Evolutionary conservation across 2,797 vertebrate species (phyloP).

Genomic region (Megalops cyprinoides): DNA sequence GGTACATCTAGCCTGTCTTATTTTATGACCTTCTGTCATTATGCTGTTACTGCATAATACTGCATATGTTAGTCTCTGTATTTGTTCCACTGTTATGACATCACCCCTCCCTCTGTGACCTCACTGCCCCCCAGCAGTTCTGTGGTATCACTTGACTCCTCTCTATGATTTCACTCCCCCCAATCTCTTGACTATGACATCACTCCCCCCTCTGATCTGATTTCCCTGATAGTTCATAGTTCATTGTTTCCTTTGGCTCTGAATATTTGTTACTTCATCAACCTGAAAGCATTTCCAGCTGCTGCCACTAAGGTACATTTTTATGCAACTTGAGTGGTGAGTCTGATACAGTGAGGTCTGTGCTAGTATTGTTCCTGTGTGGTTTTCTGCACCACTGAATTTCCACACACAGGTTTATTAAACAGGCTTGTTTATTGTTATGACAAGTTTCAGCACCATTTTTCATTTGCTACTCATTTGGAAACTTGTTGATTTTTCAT

Average conservation of each 20-base stretch:
- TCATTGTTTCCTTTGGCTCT: not conserved
- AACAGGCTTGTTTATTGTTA: no score
- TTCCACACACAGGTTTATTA: no score
- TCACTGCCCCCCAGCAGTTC: slow-evolving; percentile 16
- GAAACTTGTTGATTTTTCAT: no score
- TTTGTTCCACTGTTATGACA: no score
- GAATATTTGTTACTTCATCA: slow-evolving; percentile 12
- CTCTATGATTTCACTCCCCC: not conserved
- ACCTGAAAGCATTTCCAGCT: slow-evolving; percentile 30
- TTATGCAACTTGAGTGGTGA: not conserved
- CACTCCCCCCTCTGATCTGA: not conserved
- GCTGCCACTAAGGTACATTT: not conserved
- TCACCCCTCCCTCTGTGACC: slow-evolving; percentile 29
- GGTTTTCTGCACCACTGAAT: no score
- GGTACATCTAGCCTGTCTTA: slow-evolving; percentile 73
- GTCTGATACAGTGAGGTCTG: not conserved
- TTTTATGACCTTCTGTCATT: not conserved
- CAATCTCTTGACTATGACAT: not conserved
- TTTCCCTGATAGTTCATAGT: no score
- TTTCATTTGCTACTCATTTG: not conserved
- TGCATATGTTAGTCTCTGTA: no score
- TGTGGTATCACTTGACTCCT: not conserved
- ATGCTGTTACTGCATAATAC: no score
- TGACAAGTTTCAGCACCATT: not conserved
- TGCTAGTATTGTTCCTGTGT: no score